Conservation (phyloP, 2,113 vertebrate species). For the Zosterops lateralis region DNA sequence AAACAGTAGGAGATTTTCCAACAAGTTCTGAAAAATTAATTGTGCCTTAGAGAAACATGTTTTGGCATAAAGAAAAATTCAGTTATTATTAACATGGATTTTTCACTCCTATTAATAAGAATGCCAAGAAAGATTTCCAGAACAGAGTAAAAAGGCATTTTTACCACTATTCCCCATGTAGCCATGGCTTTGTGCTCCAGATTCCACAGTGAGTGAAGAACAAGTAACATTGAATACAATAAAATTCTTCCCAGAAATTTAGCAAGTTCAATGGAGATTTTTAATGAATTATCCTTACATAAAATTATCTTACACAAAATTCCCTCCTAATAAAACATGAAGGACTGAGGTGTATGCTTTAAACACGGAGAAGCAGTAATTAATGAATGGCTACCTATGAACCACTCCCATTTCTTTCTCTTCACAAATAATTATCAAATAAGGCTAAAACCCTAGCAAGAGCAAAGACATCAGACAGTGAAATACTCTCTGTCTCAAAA, state of each 20-base stretch:
- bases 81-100: neutral
- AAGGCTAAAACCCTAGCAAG: neutral
- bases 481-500: neutral
- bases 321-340: neutral
- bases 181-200: neutral
- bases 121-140: neutral
- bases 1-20: neutral
- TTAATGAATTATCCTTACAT: neutral
- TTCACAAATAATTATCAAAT: neutral
- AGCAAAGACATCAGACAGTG: neutral
- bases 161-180: neutral
- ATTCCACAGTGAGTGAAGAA: neutral
- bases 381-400: neutral
- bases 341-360: neutral
- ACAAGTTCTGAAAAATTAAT: neutral
- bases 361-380: neutral
- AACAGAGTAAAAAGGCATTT: neutral
- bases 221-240: neutral
- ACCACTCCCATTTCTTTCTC: neutral
- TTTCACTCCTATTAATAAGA: neutral
- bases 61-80: neutral
- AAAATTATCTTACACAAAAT: neutral
- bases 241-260: neutral
- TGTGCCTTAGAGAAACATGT: neutral
- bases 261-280: fast-evolving